These are phyloP conservation scores for Aspidiotus destructor DNA, from an alignment of 2,888 invertebrate species.

Conservation along the genomic window DNA sequence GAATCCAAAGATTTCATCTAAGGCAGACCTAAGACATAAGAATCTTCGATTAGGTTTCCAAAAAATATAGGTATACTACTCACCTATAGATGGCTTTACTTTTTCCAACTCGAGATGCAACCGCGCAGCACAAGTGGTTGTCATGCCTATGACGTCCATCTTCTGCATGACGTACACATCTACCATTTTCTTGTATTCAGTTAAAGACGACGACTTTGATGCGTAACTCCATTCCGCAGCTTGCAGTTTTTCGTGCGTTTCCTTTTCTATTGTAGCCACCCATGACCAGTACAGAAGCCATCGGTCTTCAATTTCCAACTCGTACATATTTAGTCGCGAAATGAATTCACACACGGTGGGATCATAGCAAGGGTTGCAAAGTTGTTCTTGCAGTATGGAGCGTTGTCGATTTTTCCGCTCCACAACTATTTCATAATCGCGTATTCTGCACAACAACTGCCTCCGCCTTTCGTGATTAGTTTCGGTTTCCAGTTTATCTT, in stretches of 20 bases:
- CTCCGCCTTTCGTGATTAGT: not conserved
- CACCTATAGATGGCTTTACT: constrained; percentile 55
- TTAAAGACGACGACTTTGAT: constrained; percentile 42
- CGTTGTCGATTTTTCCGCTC: not conserved
- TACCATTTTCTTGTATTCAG: constrained; percentile 48
- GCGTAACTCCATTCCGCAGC: not conserved
- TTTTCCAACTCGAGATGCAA: constrained; percentile 52
- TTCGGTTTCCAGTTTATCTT: no score
- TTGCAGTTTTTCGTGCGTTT: not conserved
- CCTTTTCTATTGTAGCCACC: constrained; percentile 36
- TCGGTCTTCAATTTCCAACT: constrained; percentile 34
- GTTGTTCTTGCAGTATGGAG: not conserved
- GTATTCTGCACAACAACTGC: not conserved
- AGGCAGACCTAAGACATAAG: no score
- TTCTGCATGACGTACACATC: constrained; percentile 44
- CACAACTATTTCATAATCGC: not conserved
- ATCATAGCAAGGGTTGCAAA: not conserved
- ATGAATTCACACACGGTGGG: not conserved
- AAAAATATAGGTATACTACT: constrained; percentile 33
- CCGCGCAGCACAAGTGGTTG: constrained; percentile 66
- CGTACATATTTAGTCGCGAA: not conserved
- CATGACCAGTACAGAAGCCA: constrained; percentile 45
- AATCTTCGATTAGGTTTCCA: no score
- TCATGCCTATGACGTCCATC: constrained; percentile 57
- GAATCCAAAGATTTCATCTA: no score